These are phyloP conservation scores for Mus spicilegus DNA, from an alignment of 2,113 vertebrate genomes.

Conservation along the genomic window DNA sequence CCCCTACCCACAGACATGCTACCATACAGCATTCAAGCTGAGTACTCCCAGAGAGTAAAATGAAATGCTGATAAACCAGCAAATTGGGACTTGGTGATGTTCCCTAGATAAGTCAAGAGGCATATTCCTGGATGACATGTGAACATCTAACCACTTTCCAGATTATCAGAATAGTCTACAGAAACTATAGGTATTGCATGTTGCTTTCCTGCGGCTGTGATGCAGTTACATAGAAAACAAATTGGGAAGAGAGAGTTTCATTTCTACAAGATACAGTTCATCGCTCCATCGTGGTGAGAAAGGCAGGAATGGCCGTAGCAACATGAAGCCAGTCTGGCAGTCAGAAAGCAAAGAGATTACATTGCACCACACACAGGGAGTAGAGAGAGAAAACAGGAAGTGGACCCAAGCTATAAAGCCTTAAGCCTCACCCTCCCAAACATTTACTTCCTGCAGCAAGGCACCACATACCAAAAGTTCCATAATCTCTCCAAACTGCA, in stretches of 20 bases:
- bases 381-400: not conserved
- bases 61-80: not conserved
- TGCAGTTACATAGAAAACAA: not conserved
- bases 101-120: not conserved
- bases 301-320: not conserved
- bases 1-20: not conserved
- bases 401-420: not conserved
- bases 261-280: not conserved
- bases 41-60: not conserved
- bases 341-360: not conserved
- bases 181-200: not conserved
- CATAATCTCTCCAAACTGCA: not conserved
- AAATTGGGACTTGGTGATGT: not conserved
- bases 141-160: not conserved
- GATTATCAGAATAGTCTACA: not conserved
- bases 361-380: not conserved
- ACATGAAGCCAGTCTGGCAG: not conserved
- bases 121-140: not conserved
- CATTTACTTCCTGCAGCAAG: no score
- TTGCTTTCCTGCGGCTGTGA: not conserved
- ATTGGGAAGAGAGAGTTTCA: not conserved
- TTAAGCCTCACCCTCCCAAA: not conserved
- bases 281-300: not conserved
- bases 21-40: not conserved
- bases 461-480: not conserved